These are phyloP conservation scores for Mobula hypostoma DNA, from an alignment of 2,113 vertebrate species.

Conservation along the genomic window DNA sequence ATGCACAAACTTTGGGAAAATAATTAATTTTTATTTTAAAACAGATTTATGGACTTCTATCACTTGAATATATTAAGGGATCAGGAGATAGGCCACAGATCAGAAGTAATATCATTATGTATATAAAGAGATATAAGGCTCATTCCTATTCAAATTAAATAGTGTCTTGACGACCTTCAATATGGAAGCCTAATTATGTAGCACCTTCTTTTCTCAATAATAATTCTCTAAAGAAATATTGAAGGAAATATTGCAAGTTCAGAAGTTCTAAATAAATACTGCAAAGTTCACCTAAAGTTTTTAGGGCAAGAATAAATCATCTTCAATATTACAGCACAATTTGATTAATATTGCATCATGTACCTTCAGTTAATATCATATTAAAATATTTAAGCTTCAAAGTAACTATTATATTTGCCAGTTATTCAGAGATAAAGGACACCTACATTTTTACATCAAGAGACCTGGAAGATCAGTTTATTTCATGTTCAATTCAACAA, in stretches of 20 bases:
- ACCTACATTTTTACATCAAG: neutral
- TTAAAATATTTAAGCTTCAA: constrained; percentile 2
- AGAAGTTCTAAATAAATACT: neutral
- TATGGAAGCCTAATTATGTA: neutral
- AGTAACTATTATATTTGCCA: neutral
- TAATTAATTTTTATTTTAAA: neutral
- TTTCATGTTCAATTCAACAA: neutral
- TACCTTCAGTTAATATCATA: neutral
- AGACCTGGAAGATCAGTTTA: neutral
- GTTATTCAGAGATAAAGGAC: neutral
- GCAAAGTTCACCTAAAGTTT: neutral
- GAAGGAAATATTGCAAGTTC: too few species aligned
- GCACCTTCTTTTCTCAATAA: neutral
- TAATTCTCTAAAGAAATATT: neutral
- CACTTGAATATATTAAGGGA: neutral
- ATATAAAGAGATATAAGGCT: neutral
- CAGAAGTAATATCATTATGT: neutral
- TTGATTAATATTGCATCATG: neutral
- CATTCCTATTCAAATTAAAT: neutral
- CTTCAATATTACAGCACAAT: neutral
- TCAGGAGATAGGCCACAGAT: neutral
- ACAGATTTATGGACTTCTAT: neutral
- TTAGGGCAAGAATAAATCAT: neutral
- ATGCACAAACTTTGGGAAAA: neutral
- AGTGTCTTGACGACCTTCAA: too few species aligned